These are phyloP conservation scores for Amiota mariae DNA, from an alignment of 2,888 invertebrate species.

Conservation along the genomic window DNA sequence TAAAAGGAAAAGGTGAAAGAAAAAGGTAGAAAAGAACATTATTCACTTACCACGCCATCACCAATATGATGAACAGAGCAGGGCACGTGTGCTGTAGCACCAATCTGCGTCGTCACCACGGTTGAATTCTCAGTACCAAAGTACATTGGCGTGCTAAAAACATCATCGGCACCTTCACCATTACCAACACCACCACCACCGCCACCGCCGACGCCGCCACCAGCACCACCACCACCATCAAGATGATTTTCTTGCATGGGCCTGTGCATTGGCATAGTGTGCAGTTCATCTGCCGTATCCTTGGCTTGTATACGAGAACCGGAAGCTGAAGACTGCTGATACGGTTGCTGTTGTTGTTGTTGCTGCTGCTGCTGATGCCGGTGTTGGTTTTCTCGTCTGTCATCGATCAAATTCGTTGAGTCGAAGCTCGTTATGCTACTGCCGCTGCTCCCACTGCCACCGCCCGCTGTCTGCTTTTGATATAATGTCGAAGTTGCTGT, in stretches of 20 bases:
- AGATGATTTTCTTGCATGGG: slow-evolving; percentile 56
- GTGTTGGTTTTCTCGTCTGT: slow-evolving; percentile 52
- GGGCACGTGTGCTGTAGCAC: slow-evolving; percentile 87
- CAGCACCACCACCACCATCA: slow-evolving; percentile 44
- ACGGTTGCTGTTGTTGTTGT: slow-evolving; percentile 46
- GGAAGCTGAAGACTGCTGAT: slow-evolving; percentile 39
- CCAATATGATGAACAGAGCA: slow-evolving; percentile 90
- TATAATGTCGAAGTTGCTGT: slow-evolving; percentile 19
- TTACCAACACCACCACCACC: slow-evolving; percentile 34
- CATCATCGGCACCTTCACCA: slow-evolving; percentile 66
- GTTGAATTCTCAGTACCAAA: slow-evolving; percentile 90
- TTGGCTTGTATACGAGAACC: slow-evolving; percentile 64
- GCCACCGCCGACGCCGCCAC: slow-evolving; percentile 44
- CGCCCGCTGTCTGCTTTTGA: slow-evolving; percentile 14
- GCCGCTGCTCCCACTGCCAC: slow-evolving; percentile 43
- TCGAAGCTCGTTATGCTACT: slow-evolving; percentile 69
- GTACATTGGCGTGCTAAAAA: slow-evolving; percentile 79
- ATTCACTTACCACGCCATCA: slow-evolving; percentile 86
- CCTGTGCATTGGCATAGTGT: slow-evolving; percentile 51
- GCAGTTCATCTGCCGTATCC: slow-evolving; percentile 59
- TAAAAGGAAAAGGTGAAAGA: background rate
- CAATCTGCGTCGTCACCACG: slow-evolving; percentile 86
- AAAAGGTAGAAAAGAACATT: background rate
- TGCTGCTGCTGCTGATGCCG: slow-evolving; percentile 44
- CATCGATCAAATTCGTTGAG: slow-evolving; percentile 67